Base-by-base conservation (phyloP, 2,113 vertebrate genomes). In the Dipodomys merriami region DNA sequence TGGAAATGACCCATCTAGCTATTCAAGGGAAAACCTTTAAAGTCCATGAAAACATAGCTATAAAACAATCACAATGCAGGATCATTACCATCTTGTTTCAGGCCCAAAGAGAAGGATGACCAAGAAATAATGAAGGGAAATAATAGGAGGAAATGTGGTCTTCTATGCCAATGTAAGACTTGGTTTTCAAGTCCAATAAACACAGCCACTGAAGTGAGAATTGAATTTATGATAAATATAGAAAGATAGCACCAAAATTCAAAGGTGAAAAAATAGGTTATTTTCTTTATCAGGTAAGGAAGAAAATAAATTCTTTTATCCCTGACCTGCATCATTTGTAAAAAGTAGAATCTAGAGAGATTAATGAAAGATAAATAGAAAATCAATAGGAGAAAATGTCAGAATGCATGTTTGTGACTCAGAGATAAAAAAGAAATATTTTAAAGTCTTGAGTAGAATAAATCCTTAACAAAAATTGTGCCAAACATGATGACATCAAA, bases 401-500 rank as follows among this genome's bases (percentile, higher is more conserved):
- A 89, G 18, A 92, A 76, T 71, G 77, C 30, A 33, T 88, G 65
- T 68, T 57, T 85, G 60, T 86, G 53, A 92, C 72, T 74, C 27
- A 85, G 25, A 95, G 5, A 13, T 67, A 35, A 23, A 25, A 16
- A 86, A 86, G 1, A 83, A 86, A 35, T 90, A 46, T 8, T 77
- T 90, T 84, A 65, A 94, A 85, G 67, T 90, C 16, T 81, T 44
- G n/a, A 82, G 85, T 83, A 83, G 11, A 83, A 88, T 25, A 88
- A 90, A 76, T 91, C n/a, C 80, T 80, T 39, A 72, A 73, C 39
- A 46, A 95, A 91, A 91, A 72, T 67, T 35, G 16, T 73, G 23
- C 93, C 90, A 72, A 83, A 39, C 69, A 78, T 79, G 46, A 64
- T 78, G 74, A 91, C 16, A 77, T 80, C 62, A 92, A 93, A 93